Conservation (phyloP, 1,140 invertebrate species). For the Drosophila prosaltans region DNA sequence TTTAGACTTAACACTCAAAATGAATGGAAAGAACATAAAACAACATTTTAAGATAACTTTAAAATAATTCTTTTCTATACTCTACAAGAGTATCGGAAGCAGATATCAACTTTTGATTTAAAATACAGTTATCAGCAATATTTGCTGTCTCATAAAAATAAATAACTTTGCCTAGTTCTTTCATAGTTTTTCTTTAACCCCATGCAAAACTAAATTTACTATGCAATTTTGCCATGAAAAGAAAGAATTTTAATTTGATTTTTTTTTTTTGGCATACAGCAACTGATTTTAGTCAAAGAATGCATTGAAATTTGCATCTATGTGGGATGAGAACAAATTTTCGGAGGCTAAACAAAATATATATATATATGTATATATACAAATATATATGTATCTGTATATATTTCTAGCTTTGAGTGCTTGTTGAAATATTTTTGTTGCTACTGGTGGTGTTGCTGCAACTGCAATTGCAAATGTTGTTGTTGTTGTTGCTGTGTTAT, state of each 20-base stretch:
- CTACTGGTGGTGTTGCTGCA: neutral
- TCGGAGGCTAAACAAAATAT: neutral
- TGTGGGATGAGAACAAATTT: no score
- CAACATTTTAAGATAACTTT: no score
- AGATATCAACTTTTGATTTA: no score
- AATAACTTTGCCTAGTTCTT: no score
- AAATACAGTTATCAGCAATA: no score
- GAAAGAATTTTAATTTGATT: conserved; percentile 30
- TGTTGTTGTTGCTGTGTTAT: conserved; percentile 17
- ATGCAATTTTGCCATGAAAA: neutral
- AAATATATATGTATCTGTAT: neutral
- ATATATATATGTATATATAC: neutral
- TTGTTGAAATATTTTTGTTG: conserved; percentile 9
- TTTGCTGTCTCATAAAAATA: no score
- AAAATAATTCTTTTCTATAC: no score
- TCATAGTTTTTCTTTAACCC: no score
- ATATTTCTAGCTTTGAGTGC: conserved; percentile 7
- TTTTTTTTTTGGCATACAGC: neutral
- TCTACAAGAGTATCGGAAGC: no score
- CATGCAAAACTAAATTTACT: no score
- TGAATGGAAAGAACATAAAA: no score
- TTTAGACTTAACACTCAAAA: no score
- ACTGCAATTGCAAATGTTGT: neutral
- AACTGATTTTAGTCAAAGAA: conserved; percentile 4
- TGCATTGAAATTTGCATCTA: conserved; percentile 15